These are phyloP conservation scores for Macropodus opercularis DNA, from an alignment of 2,797 vertebrate genomes.

Conservation along the genomic window DNA sequence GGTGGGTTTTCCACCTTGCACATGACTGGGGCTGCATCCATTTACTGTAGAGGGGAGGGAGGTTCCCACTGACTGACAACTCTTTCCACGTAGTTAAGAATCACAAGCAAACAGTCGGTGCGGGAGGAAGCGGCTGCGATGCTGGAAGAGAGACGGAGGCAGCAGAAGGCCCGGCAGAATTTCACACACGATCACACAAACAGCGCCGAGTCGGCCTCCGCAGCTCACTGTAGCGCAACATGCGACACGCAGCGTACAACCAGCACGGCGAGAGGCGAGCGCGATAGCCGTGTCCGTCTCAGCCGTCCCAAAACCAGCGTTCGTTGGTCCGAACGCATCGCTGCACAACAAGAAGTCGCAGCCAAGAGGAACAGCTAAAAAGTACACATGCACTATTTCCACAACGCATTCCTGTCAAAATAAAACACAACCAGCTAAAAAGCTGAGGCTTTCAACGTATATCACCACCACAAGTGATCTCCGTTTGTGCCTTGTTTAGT, in stretches of 20 bases:
- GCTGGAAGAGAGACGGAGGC: conserved; percentile 25
- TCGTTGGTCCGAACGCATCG: too few species aligned
- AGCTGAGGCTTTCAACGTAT: neutral
- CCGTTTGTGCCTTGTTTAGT: conserved; percentile 17
- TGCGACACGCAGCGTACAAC: too few species aligned
- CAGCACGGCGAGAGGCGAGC: too few species aligned
- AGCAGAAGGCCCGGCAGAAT: conserved; percentile 22
- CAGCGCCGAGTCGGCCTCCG: conserved; percentile 23
- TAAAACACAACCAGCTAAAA: conserved; percentile 16
- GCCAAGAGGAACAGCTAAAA: conserved; percentile 22
- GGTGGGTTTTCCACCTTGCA: conserved; percentile 47
- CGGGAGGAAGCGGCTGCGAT: conserved; percentile 20
- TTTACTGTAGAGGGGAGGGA: conserved; percentile 44
- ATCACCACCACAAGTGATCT: conserved; percentile 6
- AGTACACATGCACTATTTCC: conserved; percentile 21
- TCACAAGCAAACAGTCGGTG: conserved; percentile 47
- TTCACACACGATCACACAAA: conserved; percentile 51
- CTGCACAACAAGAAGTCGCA: too few species aligned
- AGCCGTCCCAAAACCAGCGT: too few species aligned
- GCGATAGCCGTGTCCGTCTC: too few species aligned
- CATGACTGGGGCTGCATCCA: conserved; percentile 50
- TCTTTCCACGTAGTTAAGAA: conserved; percentile 58
- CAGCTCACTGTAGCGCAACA: too few species aligned
- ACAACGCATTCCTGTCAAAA: conserved; percentile 34
- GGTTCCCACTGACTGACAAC: conserved; percentile 58